Percentiles rank a stretch among this genome's conserved stretches.
phyloP scores from a whole-genome alignment of 2,888 invertebrate genomes.

The Ashinkailepas kermadecensis region DNA sequence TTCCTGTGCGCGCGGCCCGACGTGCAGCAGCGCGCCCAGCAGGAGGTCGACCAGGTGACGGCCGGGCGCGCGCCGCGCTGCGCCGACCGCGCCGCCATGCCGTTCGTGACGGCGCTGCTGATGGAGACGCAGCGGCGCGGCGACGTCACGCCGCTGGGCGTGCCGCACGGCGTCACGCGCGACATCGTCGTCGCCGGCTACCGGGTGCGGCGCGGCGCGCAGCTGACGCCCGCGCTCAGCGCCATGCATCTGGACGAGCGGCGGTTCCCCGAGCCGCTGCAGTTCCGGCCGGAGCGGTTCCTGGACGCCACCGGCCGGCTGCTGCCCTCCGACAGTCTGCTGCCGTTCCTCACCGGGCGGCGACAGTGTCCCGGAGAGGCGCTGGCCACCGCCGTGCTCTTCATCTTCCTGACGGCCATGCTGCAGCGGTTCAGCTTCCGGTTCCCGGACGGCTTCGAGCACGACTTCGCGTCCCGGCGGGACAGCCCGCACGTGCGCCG shows the following conservation, averaged over 20 bases:
- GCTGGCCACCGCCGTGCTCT: slow-evolving; percentile 23
- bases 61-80: background rate
- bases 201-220: slow-evolving; percentile 27
- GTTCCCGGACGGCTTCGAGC: slow-evolving; percentile 21
- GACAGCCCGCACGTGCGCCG: background rate
- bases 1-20: slow-evolving; percentile 24
- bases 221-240: slow-evolving; percentile 27
- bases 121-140: slow-evolving; percentile 23
- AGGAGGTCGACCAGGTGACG: slow-evolving; percentile 22
- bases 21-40: slow-evolving; percentile 16
- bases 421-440: slow-evolving; percentile 24
- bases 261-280: slow-evolving; percentile 26
- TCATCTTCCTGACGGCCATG: slow-evolving; percentile 22
- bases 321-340: slow-evolving; percentile 10
- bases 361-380: slow-evolving; percentile 25
- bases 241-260: slow-evolving; percentile 27
- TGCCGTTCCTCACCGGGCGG: slow-evolving; percentile 25
- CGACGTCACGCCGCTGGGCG: slow-evolving; percentile 26
- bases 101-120: slow-evolving; percentile 23
- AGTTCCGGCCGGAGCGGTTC: slow-evolving; percentile 26
- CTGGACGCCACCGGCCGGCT: slow-evolving; percentile 23
- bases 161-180: slow-evolving; percentile 24
- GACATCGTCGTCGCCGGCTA: slow-evolving; percentile 27
- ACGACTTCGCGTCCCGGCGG: slow-evolving; percentile 5
- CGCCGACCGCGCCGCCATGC: slow-evolving; percentile 23